Evolutionary conservation across 1,140 invertebrate genomes (phyloP).

Genomic region (Thaumatotibia leucotreta): DNA sequence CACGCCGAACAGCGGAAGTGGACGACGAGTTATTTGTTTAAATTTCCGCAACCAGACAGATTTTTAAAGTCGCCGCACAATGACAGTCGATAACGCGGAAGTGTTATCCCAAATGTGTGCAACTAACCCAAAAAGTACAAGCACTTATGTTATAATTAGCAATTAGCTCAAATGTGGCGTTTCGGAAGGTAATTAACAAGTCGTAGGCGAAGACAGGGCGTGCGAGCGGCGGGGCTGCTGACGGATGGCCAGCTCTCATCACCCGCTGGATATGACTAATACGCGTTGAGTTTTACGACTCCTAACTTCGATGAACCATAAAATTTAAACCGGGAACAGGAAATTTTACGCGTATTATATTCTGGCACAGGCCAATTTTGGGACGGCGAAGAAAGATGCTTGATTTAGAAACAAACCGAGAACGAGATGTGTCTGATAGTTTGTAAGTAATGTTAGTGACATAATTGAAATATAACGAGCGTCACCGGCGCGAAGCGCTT

Average conservation of each 20-base stretch:
- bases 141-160: neutral
- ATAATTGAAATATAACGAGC: constrained; percentile 18
- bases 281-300: constrained; percentile 49
- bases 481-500: constrained; percentile 22
- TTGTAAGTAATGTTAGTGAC: constrained; percentile 4
- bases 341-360: constrained; percentile 36
- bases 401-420: constrained; percentile 6
- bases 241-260: constrained; percentile 41
- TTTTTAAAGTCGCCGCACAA: constrained; percentile 13
- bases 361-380: constrained; percentile 14
- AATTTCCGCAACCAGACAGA: constrained; percentile 22
- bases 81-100: neutral
- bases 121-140: neutral
- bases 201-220: constrained; percentile 44
- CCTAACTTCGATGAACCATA: constrained; percentile 49
- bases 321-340: constrained; percentile 45
- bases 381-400: constrained; percentile 2
- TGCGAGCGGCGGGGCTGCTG: constrained; percentile 36
- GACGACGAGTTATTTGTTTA: constrained; percentile 25
- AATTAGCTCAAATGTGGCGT: constrained; percentile 19
- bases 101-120: neutral
- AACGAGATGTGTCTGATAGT: constrained; percentile 6
- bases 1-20: constrained; percentile 33
- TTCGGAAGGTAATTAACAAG: constrained; percentile 52
- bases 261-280: constrained; percentile 47